phyloP scores from a whole-genome alignment of 2,888 invertebrate species.

The Philereme vetulata region DNA sequence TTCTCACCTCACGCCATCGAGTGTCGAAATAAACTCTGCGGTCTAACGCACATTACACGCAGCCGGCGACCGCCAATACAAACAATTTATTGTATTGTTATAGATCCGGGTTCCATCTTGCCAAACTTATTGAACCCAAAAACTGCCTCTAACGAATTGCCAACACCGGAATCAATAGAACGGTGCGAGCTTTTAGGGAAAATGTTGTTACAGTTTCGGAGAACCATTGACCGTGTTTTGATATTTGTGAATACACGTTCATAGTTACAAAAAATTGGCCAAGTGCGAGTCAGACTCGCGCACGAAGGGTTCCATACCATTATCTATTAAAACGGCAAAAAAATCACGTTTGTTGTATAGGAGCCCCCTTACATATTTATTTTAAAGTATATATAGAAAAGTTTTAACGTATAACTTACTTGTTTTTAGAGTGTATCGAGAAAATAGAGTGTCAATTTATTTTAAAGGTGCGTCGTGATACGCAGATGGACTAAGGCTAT shows the following conservation, averaged over 20 bases:
- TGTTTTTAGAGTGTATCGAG: too few species aligned
- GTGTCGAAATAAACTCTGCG: slow-evolving; percentile 65
- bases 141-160: slow-evolving; percentile 46
- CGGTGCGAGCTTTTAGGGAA: slow-evolving; percentile 26
- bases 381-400: too few species aligned
- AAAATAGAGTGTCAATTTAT: too few species aligned
- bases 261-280: too few species aligned
- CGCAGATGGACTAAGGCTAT: not conserved
- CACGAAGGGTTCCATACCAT: too few species aligned
- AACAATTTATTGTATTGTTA: slow-evolving; percentile 76
- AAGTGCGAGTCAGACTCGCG: too few species aligned
- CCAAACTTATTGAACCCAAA: slow-evolving; percentile 58
- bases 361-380: too few species aligned
- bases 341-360: too few species aligned
- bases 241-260: not conserved
- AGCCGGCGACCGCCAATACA: slow-evolving; percentile 66
- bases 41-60: slow-evolving; percentile 69
- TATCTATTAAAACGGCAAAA: too few species aligned
- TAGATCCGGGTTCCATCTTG: slow-evolving; percentile 63
- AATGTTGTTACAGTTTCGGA: slow-evolving; percentile 14
- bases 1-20: slow-evolving; percentile 61
- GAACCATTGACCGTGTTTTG: slow-evolving; percentile 3
- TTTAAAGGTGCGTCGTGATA: not conserved
- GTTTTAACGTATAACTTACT: too few species aligned
- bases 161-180: slow-evolving; percentile 46